Conservation (phyloP, 2,888 invertebrate genomes). For the Cephus rjabovi region DNA sequence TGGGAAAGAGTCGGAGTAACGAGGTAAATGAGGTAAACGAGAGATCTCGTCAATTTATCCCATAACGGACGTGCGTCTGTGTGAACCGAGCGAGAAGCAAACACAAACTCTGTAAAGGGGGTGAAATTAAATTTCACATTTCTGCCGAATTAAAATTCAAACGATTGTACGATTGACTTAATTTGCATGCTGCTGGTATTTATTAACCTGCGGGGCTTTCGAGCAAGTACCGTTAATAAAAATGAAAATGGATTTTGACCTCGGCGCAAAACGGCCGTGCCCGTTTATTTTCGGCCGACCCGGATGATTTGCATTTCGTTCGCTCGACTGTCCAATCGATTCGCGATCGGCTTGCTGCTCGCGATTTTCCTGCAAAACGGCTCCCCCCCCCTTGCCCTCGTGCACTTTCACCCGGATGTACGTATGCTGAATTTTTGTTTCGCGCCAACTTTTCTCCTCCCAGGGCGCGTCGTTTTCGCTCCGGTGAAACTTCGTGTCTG, state of each 20-base stretch:
- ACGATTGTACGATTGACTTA: constrained; percentile 42
- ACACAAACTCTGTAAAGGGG: background rate
- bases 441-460: background rate
- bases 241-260: constrained; percentile 29
- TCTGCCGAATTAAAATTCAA: constrained; percentile 45
- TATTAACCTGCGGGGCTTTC: constrained; percentile 33
- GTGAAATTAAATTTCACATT: constrained; percentile 39
- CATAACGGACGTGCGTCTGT: background rate
- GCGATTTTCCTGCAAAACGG: background rate
- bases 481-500: background rate
- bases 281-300: constrained; percentile 24
- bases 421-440: background rate
- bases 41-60: background rate
- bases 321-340: background rate
- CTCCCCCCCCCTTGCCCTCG: too few species aligned
- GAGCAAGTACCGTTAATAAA: constrained; percentile 23
- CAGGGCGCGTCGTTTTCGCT: background rate
- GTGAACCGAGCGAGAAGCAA: background rate
- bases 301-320: background rate
- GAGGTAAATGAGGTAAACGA: background rate
- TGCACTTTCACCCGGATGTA: background rate
- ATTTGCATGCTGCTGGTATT: constrained; percentile 44
- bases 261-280: constrained; percentile 27
- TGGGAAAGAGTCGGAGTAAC: background rate
- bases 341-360: background rate